These are phyloP conservation scores for Mechanitis messenoides DNA, from an alignment of 2,888 invertebrate species.

Conservation along the genomic window DNA sequence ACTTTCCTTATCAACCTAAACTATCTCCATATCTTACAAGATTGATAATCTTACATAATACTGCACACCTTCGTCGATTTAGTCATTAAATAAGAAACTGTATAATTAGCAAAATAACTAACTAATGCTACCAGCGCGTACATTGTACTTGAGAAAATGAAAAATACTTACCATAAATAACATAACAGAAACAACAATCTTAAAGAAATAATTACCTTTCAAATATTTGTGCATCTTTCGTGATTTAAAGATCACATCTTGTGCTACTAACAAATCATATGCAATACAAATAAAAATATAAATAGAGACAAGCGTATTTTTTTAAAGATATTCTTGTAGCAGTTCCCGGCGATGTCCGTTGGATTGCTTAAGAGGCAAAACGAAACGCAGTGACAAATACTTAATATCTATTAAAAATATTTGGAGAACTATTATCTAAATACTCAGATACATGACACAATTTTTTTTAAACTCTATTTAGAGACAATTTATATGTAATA, in stretches of 20 bases:
- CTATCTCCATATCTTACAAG: conserved; percentile 7
- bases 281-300: neutral
- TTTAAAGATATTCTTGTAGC: neutral
- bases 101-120: neutral
- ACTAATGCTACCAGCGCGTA: conserved; percentile 22
- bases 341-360: neutral
- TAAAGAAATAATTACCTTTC: conserved; percentile 6
- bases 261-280: conserved; percentile 1
- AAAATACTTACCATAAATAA: conserved; percentile 15
- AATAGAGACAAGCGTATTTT: conserved; percentile 4
- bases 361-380: neutral
- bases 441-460: conserved; percentile 1
- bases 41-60: conserved; percentile 18
- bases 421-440: neutral
- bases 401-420: neutral
- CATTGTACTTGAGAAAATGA: conserved; percentile 18
- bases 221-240: conserved; percentile 13
- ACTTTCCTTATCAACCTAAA: neutral
- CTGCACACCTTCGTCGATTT: conserved; percentile 11
- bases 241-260: conserved; percentile 10
- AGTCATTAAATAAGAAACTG: neutral
- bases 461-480: neutral
- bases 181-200: conserved; percentile 10
- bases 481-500: too few species aligned
- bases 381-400: neutral